Evolutionary conservation across 2,888 invertebrate species (phyloP).

Genomic region (Brenthis hecate): DNA sequence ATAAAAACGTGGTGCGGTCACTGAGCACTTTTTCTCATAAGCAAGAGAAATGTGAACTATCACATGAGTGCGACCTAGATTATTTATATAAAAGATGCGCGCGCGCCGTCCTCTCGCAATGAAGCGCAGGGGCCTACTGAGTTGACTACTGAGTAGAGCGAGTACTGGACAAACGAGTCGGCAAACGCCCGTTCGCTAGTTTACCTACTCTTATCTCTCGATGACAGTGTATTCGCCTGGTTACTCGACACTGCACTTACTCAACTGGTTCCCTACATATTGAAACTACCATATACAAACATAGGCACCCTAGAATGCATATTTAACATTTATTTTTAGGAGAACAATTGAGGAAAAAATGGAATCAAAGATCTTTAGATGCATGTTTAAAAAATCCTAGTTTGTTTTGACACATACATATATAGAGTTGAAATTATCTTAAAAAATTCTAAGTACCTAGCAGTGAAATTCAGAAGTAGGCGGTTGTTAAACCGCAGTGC

Average conservation of each 20-base stretch:
- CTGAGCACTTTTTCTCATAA: slow-evolving; percentile 64
- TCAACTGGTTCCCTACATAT: slow-evolving; percentile 28
- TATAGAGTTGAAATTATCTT: no score
- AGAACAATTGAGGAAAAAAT: no score
- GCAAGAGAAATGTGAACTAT: slow-evolving; percentile 64
- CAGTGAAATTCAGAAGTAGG: no score
- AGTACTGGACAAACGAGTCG: slow-evolving; percentile 38
- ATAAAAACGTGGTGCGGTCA: slow-evolving; percentile 54
- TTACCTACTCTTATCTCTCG: slow-evolving; percentile 76
- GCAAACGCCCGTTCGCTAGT: slow-evolving; percentile 76
- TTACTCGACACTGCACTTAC: slow-evolving; percentile 49
- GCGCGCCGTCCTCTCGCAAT: slow-evolving; percentile 64
- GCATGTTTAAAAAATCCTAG: no score
- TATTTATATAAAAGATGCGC: slow-evolving; percentile 55
- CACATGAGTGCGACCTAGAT: slow-evolving; percentile 70
- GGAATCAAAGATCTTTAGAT: no score
- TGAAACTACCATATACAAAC: slow-evolving; percentile 10
- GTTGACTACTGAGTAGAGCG: slow-evolving; percentile 34
- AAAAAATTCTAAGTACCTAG: no score
- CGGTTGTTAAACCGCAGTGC: no score
- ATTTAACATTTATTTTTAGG: neutral
- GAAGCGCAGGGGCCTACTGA: slow-evolving; percentile 72
- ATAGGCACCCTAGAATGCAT: neutral
- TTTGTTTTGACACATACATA: no score
- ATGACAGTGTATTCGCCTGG: slow-evolving; percentile 61